phyloP scores from a whole-genome alignment of 2,888 invertebrate genomes.

The Tiliacea citrago region DNA sequence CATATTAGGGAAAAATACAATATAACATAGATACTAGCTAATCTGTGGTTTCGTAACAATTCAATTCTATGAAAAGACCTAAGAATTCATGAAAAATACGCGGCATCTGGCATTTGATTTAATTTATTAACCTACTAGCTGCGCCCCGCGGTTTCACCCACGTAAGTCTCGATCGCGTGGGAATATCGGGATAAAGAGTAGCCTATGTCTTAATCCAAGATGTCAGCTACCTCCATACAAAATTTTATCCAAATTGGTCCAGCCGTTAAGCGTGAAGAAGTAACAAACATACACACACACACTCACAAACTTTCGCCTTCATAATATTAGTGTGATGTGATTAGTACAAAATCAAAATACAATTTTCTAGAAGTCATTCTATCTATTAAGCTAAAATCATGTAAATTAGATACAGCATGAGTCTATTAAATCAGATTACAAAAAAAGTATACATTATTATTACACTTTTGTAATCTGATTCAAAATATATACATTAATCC shows the following conservation, averaged over 20 bases:
- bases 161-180: too few relatives aligned
- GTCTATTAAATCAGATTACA: slow-evolving; percentile 33
- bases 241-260: too few relatives aligned
- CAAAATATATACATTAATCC: slow-evolving; percentile 53
- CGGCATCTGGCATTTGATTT: not conserved
- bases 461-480: slow-evolving; percentile 45
- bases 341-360: slow-evolving; percentile 2
- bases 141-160: too few relatives aligned
- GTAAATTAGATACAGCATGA: slow-evolving; percentile 22
- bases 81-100: not conserved
- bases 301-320: too few relatives aligned
- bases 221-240: too few relatives aligned
- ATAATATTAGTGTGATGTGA: too few relatives aligned
- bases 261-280: too few relatives aligned
- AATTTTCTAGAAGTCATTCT: slow-evolving; percentile 4
- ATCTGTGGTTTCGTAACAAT: not conserved
- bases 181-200: too few relatives aligned
- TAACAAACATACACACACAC: too few relatives aligned
- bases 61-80: not conserved
- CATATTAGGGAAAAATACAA: not conserved
- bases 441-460: slow-evolving; percentile 26
- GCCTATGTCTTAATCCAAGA: too few relatives aligned
- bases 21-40: not conserved
- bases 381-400: slow-evolving; percentile 16
- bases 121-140: not conserved